Percentiles rank a stretch among this genome's conserved stretches.
These are phyloP conservation scores for Regulus satrapa DNA, from an alignment of 2,113 vertebrate genomes.

Conservation along the genomic window DNA sequence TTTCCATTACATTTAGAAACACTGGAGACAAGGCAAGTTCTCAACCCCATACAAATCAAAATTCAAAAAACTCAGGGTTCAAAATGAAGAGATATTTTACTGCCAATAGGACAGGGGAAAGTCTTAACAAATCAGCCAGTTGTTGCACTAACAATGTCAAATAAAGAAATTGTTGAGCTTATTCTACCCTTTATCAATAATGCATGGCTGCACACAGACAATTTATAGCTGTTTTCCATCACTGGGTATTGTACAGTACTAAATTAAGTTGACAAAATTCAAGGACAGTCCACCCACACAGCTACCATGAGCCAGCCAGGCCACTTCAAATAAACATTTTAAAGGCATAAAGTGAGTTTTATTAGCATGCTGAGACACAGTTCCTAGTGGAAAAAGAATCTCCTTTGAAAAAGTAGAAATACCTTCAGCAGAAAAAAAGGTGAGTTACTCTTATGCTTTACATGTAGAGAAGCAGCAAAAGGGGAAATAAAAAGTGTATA, in stretches of 20 bases:
- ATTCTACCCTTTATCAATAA: slow-evolving; percentile 59
- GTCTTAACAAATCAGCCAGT: slow-evolving; percentile 49
- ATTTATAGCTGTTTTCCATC: slow-evolving; percentile 71
- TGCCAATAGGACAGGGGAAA: not conserved
- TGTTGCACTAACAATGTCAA: slow-evolving; percentile 59
- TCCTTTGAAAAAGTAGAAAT: not conserved
- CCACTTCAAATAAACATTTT: slow-evolving; percentile 61
- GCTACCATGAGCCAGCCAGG: slow-evolving; percentile 55
- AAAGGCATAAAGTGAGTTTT: slow-evolving; percentile 53
- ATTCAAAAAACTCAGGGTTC: not conserved
- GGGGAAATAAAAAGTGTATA: fast-evolving
- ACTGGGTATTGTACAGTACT: slow-evolving; percentile 57
- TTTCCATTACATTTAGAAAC: not conserved
- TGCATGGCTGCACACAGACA: slow-evolving; percentile 61
- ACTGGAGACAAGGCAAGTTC: not conserved
- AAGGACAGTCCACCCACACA: slow-evolving; percentile 70
- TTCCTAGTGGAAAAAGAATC: not conserved
- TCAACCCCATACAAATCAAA: not conserved
- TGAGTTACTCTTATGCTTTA: not conserved
- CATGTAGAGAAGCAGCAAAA: not conserved
- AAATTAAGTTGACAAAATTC: slow-evolving; percentile 68
- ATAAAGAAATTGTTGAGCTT: slow-evolving; percentile 60
- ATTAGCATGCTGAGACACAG: slow-evolving; percentile 52
- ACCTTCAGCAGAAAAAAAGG: not conserved
- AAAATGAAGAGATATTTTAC: slow-evolving; percentile 33